Percentiles rank a stretch among this genome's conserved stretches.
These are phyloP conservation scores for Carassius carassius DNA, from an alignment of 2,113 vertebrate species.

Conservation along the genomic window DNA sequence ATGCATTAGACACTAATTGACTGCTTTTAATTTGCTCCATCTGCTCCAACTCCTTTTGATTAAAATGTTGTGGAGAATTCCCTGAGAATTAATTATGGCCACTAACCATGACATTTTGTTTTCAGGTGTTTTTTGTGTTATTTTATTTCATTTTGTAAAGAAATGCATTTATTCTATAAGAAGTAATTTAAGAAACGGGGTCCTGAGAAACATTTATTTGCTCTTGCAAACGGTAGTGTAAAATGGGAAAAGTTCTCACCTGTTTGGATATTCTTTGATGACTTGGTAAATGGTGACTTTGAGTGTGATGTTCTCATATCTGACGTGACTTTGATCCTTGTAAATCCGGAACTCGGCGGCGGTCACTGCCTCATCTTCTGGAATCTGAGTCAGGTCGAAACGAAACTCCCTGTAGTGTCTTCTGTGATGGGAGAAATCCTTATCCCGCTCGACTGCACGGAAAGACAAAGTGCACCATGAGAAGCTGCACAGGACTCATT, in stretches of 20 bases:
- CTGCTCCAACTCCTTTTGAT: background rate
- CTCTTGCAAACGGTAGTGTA: background rate
- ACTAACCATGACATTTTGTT: background rate
- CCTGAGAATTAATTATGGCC: background rate
- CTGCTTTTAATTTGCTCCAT: background rate
- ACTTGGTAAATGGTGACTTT: constrained; percentile 95
- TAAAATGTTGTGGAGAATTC: background rate
- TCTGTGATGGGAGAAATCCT: constrained; percentile 96
- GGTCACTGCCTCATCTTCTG: constrained; percentile 92
- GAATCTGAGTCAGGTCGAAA: constrained; percentile 97
- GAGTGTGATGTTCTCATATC: constrained; percentile 92
- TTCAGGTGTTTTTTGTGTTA: background rate
- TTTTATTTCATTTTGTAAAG: background rate
- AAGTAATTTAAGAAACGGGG: background rate
- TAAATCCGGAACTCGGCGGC: constrained; percentile 97
- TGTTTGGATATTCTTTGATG: constrained; percentile 92
- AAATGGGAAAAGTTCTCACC: constrained; percentile 73
- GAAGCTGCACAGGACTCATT: background rate
- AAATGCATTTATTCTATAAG: background rate
- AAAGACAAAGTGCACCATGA: constrained; percentile 53
- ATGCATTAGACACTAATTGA: background rate
- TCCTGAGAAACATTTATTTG: background rate
- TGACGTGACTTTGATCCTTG: constrained; percentile 88
- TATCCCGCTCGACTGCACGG: constrained; percentile 92
- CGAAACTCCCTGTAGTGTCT: constrained; percentile 98